Conservation (phyloP, 2,888 invertebrate genomes). For the Dioctria rufipes region DNA sequence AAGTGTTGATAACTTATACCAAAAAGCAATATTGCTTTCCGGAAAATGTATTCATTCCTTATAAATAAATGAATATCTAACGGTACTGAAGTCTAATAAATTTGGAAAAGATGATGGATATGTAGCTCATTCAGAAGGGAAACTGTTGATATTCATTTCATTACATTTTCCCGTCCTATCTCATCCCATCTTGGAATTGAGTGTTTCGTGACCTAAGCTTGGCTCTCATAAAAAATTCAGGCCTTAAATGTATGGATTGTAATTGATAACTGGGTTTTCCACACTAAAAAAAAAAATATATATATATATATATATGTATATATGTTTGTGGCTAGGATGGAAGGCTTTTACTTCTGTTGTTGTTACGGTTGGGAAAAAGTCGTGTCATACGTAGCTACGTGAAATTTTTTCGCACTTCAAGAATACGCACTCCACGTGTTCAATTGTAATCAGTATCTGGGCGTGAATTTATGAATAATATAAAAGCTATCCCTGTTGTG, state of each 20-base stretch:
- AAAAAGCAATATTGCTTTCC: conserved; percentile 1
- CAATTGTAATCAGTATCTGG: neutral
- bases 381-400: neutral
- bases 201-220: conserved; percentile 30
- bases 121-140: conserved; percentile 2
- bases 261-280: conserved; percentile 20
- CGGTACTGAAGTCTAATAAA: conserved; percentile 15
- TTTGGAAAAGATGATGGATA: conserved; percentile 30
- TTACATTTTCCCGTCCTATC: conserved; percentile 11
- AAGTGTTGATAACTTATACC: conserved; percentile 7
- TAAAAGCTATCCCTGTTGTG: neutral
- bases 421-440: neutral
- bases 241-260: neutral
- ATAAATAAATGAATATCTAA: conserved; percentile 23
- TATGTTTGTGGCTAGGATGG: no score
- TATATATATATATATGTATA: neutral
- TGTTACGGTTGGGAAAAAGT: neutral
- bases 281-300: neutral
- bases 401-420: neutral
- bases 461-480: neutral
- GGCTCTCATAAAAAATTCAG: conserved; percentile 27
- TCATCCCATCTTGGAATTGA: conserved; percentile 6
- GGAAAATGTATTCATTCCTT: conserved; percentile 12
- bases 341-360: conserved; percentile 1
- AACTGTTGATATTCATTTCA: conserved; percentile 40